These are phyloP conservation scores for Lates japonicus DNA, from an alignment of 2,797 vertebrate species.

Conservation along the genomic window DNA sequence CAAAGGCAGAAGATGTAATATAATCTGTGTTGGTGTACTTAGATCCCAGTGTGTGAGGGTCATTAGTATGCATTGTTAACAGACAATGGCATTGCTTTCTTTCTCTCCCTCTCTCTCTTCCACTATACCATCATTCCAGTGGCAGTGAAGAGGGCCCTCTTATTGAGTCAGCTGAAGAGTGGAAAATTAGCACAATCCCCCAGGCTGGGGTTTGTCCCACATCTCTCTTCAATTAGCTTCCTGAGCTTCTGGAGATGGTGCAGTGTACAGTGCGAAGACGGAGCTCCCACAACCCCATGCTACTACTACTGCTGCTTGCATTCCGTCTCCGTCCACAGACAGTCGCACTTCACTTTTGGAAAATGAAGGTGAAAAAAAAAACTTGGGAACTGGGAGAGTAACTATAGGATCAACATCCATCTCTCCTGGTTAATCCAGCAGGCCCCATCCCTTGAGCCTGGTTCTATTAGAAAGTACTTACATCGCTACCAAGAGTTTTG, in stretches of 20 bases:
- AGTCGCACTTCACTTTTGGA: constrained; percentile 54
- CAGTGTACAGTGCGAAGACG: constrained; percentile 73
- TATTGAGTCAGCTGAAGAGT: constrained; percentile 86
- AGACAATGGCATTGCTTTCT: constrained; percentile 46
- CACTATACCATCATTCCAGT: constrained; percentile 56
- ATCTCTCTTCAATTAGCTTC: constrained; percentile 87
- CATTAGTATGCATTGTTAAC: constrained; percentile 65
- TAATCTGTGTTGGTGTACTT: constrained; percentile 50
- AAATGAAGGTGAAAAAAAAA: constrained; percentile 5
- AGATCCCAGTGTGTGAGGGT: constrained; percentile 47
- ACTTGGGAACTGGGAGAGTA: constrained; percentile 58
- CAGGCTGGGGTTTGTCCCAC: constrained; percentile 85
- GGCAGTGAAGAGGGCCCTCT: constrained; percentile 75
- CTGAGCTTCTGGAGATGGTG: constrained; percentile 82
- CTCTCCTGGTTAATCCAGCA: constrained; percentile 79
- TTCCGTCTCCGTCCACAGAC: constrained; percentile 59
- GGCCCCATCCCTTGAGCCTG: constrained; percentile 70
- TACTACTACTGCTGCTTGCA: constrained; percentile 30
- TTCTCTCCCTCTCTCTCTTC: constrained; percentile 22
- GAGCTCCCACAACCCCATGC: constrained; percentile 69
- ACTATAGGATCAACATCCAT: constrained; percentile 77
- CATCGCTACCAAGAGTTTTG: constrained; percentile 77
- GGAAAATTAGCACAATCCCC: constrained; percentile 84
- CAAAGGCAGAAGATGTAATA: constrained; percentile 50
- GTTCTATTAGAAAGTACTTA: constrained; percentile 81